Evolutionary conservation across 2,113 vertebrate species (phyloP).

Genomic region (Speoplatyrhinus poulsoni): DNA sequence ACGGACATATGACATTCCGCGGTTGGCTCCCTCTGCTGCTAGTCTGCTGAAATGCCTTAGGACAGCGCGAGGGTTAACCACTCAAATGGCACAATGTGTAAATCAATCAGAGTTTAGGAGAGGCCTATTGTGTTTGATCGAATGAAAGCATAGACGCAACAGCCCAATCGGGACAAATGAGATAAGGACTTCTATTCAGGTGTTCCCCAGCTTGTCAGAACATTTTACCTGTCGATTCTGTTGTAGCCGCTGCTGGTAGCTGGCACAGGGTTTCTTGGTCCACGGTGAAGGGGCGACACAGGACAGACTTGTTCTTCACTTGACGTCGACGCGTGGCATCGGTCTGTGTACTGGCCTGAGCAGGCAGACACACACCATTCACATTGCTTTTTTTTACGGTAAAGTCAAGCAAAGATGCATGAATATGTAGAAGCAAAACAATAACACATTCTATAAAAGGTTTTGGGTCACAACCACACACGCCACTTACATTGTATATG

Average conservation of each 20-base stretch:
- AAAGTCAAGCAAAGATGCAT: background rate
- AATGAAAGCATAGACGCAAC: background rate
- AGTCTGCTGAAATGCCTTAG: no score
- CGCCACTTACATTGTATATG: slow-evolving; percentile 89
- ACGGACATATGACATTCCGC: no score
- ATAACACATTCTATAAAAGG: background rate
- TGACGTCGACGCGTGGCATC: slow-evolving; percentile 87
- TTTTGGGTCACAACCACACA: background rate
- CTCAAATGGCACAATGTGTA: no score
- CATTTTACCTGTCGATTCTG: slow-evolving; percentile 67
- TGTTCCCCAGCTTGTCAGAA: background rate
- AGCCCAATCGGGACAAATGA: no score
- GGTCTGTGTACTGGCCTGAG: slow-evolving; percentile 94
- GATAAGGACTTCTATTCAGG: background rate
- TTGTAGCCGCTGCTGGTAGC: slow-evolving; percentile 78
- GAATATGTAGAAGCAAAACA: no score
- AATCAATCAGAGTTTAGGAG: no score
- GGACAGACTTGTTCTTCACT: slow-evolving; percentile 95
- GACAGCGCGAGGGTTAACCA: no score
- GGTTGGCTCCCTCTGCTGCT: no score
- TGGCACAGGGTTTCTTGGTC: slow-evolving; percentile 91
- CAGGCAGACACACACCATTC: background rate
- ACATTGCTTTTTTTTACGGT: background rate
- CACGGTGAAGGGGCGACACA: slow-evolving; percentile 93
- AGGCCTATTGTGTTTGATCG: no score